Conservation (phyloP, 1,140 invertebrate species). For the Acromyrmex echinatior region DNA sequence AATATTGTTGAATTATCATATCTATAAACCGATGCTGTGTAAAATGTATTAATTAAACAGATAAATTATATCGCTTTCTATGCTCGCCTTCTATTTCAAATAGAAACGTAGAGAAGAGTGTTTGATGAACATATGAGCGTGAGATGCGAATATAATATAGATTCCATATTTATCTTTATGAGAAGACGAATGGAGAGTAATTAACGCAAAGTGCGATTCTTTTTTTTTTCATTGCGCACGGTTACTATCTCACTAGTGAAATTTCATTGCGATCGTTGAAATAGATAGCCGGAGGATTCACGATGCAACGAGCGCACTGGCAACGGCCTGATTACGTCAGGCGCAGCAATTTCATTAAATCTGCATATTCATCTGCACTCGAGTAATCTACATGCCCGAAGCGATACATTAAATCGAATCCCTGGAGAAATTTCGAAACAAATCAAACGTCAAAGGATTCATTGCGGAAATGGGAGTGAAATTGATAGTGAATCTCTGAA, state of each 20-base stretch:
- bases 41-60: neutral
- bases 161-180: constrained; percentile 6
- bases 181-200: constrained; percentile 5
- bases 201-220: neutral
- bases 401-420: constrained; percentile 16
- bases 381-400: constrained; percentile 26
- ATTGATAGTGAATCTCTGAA: constrained; percentile 30
- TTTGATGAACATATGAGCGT: constrained; percentile 6
- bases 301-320: constrained; percentile 3
- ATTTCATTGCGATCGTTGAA: constrained; percentile 46
- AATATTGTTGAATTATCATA: neutral
- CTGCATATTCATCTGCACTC: constrained; percentile 50
- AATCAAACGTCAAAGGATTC: constrained; percentile 40
- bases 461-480: constrained; percentile 31
- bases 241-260: constrained; percentile 39
- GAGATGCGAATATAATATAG: constrained; percentile 8
- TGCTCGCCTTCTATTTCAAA: neutral
- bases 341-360: constrained; percentile 65
- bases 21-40: constrained; percentile 15
- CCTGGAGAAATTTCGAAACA: constrained; percentile 53
- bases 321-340: constrained; percentile 68
- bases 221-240: neutral
- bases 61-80: constrained; percentile 24
- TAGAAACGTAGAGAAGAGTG: neutral
- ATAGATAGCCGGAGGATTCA: constrained; percentile 48